phyloP scores from a whole-genome alignment of 2,888 invertebrate species.

The Lithophane socia region DNA sequence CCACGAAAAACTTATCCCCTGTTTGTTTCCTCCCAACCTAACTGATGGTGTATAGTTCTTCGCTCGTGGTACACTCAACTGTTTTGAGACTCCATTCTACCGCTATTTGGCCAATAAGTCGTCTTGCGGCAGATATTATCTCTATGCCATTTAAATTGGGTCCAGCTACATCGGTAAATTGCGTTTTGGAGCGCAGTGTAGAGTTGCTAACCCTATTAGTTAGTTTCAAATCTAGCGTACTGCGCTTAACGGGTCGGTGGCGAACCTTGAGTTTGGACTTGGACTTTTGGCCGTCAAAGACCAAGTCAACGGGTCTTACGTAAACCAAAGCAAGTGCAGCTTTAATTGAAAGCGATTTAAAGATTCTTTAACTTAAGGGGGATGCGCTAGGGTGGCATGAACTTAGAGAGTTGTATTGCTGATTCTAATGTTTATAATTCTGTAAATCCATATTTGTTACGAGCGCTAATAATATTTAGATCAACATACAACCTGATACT shows the following conservation, averaged over 20 bases:
- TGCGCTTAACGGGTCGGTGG: conserved; percentile 36
- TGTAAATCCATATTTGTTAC: no score
- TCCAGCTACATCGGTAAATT: conserved; percentile 42
- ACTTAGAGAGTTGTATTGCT: no score
- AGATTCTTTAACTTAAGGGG: neutral
- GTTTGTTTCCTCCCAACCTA: neutral
- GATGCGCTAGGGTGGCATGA: no score
- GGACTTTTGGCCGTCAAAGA: conserved; percentile 30
- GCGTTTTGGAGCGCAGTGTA: conserved; percentile 53
- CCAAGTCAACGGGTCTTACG: neutral
- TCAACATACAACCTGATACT: no score
- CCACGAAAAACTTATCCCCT: no score
- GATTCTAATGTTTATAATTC: no score
- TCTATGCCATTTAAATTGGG: conserved; percentile 47
- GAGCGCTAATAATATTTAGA: no score
- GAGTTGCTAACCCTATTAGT: conserved; percentile 54
- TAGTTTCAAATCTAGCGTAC: conserved; percentile 50
- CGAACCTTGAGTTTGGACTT: conserved; percentile 13
- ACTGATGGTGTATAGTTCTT: neutral
- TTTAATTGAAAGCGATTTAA: neutral
- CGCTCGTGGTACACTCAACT: accelerated
- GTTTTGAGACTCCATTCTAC: neutral
- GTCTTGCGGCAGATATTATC: conserved; percentile 32
- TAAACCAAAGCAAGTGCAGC: neutral
- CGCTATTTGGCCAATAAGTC: conserved; percentile 11